These are phyloP conservation scores for Grus americana DNA, from an alignment of 2,113 vertebrate genomes.

Conservation along the genomic window DNA sequence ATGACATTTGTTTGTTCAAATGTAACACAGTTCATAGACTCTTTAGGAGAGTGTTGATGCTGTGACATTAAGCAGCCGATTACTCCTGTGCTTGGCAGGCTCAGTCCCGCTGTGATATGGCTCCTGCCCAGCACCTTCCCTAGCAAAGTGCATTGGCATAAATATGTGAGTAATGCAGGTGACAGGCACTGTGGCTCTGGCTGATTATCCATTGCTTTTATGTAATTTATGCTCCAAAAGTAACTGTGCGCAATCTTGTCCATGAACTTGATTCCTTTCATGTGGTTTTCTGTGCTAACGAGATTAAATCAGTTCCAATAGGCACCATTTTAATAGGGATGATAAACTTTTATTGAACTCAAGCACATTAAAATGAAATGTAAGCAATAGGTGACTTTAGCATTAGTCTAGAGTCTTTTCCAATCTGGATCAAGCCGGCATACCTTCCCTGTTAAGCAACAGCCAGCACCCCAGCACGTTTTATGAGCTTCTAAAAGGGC, in stretches of 20 bases:
- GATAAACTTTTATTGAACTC: constrained; percentile 85
- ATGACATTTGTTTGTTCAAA: constrained; percentile 75
- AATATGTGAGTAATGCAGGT: constrained; percentile 56
- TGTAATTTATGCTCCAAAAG: constrained; percentile 59
- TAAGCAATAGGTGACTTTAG: constrained; percentile 82
- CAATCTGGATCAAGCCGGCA: constrained; percentile 71
- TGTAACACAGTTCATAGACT: constrained; percentile 63
- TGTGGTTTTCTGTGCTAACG: constrained; percentile 75
- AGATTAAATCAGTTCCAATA: constrained; percentile 82
- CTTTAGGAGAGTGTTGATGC: constrained; percentile 44
- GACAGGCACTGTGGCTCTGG: constrained; percentile 6
- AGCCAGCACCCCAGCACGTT: constrained; percentile 58
- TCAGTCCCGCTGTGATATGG: constrained; percentile 51
- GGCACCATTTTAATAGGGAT: constrained; percentile 78
- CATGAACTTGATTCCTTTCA: constrained; percentile 72
- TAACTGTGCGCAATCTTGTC: constrained; percentile 51
- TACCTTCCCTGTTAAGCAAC: constrained; percentile 73
- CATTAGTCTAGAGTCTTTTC: constrained; percentile 69
- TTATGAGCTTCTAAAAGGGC: constrained; percentile 70
- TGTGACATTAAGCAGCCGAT: constrained; percentile 73
- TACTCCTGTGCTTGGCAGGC: constrained; percentile 61
- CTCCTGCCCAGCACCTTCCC: constrained; percentile 54
- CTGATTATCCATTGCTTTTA: constrained; percentile 38
- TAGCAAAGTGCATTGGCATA: background rate
- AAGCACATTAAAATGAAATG: constrained; percentile 82